Percentiles rank a stretch among this genome's conserved stretches.
Conservation (phyloP, 2,797 vertebrate species). For the Artibeus lituratus region DNA sequence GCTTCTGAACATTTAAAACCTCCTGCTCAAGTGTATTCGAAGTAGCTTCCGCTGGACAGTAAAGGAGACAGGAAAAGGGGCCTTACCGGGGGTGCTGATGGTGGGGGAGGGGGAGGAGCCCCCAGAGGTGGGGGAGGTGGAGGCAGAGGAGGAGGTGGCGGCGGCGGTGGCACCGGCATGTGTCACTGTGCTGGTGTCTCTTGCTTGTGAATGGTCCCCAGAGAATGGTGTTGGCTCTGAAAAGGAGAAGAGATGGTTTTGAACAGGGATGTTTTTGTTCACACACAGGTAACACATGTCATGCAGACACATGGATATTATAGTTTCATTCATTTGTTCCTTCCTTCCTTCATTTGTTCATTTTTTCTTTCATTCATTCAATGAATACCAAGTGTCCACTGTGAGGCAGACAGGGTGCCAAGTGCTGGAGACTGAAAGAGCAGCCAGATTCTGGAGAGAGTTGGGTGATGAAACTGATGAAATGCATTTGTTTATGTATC, state of each 20-base stretch:
- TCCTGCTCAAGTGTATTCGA: background rate
- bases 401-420: background rate
- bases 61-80: constrained; percentile 23
- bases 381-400: background rate
- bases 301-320: background rate
- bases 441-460: background rate
- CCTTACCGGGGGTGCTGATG: constrained; percentile 79
- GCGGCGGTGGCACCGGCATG: constrained; percentile 83
- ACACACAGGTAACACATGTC: too few species aligned
- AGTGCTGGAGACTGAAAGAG: background rate
- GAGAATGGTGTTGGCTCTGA: constrained; percentile 65
- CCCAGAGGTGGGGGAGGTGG: constrained; percentile 71
- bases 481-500: background rate
- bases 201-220: constrained; percentile 50
- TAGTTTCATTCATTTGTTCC: background rate
- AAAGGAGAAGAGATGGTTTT: constrained; percentile 62
- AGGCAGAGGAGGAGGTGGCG: constrained; percentile 74
- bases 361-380: background rate
- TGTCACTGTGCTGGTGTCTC: constrained; percentile 62
- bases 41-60: background rate
- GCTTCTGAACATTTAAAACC: background rate
- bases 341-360: background rate
- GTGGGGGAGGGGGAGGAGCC: constrained; percentile 78
- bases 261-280: background rate
- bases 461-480: background rate